A percentile compares a stretch with the other conserved stretches of the same genome.
phyloP scores from a whole-genome alignment of 2,888 invertebrate genomes.

The Hylaea fasciaria region DNA sequence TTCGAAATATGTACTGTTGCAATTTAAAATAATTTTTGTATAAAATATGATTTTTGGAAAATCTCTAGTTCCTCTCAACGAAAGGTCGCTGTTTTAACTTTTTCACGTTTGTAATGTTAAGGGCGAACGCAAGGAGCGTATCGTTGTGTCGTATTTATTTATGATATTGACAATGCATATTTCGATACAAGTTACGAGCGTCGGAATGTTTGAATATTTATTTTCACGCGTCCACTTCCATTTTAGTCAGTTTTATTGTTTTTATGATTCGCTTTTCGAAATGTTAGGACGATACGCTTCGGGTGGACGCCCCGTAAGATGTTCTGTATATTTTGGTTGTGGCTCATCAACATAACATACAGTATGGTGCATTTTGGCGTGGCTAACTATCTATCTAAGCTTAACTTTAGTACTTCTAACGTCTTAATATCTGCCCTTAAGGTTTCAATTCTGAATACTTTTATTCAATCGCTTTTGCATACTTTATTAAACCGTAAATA shows the following conservation, averaged over 20 bases:
- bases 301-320: background rate
- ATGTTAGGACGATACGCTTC: background rate
- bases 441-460: conserved; percentile 5
- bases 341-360: conserved; percentile 51
- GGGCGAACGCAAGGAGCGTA: conserved; percentile 10
- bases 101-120: conserved; percentile 44
- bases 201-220: background rate
- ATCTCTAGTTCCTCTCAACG: conserved; percentile 58
- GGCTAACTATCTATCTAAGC: conserved; percentile 32
- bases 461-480: conserved; percentile 7
- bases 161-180: conserved; percentile 44
- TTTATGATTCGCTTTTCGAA: conserved; percentile 2
- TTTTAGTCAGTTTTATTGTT: conserved; percentile 33
- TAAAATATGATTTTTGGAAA: conserved; percentile 33
- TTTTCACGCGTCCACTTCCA: background rate
- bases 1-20: conserved; percentile 35
- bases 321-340: conserved; percentile 68
- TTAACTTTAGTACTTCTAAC: conserved; percentile 10
- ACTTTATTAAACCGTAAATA: background rate
- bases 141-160: conserved; percentile 42
- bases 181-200: background rate
- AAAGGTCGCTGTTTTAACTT: conserved; percentile 46
- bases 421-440: background rate
- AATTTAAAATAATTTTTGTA: conserved; percentile 31
- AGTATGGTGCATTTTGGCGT: conserved; percentile 45